Conservation (phyloP, 1,140 invertebrate genomes). For the Drosophila truncata region DNA sequence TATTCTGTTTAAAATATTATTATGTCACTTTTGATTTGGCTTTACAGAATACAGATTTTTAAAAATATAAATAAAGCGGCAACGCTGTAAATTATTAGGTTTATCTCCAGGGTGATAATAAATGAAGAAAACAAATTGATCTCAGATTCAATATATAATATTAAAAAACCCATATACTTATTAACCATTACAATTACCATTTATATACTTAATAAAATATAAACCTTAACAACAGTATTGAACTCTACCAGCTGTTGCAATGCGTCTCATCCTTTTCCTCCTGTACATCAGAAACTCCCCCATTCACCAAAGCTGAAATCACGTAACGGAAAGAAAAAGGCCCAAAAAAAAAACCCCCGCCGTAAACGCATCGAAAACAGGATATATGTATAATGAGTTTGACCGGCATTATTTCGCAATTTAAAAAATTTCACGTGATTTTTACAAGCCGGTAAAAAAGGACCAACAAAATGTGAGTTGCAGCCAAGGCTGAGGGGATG, state of each 20-base stretch:
- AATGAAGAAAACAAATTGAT: neutral
- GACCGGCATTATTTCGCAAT: slow-evolving; percentile 76
- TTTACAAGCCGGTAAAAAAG: slow-evolving; percentile 65
- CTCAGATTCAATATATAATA: neutral
- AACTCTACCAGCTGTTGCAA: slow-evolving; percentile 53
- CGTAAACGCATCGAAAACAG: slow-evolving; percentile 18
- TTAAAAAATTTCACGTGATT: slow-evolving; percentile 73
- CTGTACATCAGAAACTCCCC: neutral
- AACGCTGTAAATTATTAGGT: neutral
- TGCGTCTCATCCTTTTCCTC: neutral
- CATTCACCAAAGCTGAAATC: slow-evolving; percentile 9
- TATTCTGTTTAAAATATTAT: neutral
- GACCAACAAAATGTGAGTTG: slow-evolving; percentile 25
- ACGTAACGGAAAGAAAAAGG: slow-evolving; percentile 2
- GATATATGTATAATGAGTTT: slow-evolving; percentile 67
- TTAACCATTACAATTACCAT: neutral
- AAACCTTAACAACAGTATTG: neutral
- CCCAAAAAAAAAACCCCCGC: neutral
- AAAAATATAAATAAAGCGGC: neutral
- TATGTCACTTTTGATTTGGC: neutral
- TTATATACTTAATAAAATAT: too few species aligned
- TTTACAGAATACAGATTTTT: neutral
- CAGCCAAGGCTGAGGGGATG: slow-evolving; percentile 1
- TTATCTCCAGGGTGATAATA: neutral
- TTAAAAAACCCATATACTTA: neutral